phyloP scores from a whole-genome alignment of 2,888 invertebrate species.

The Slavum lentiscoides region DNA sequence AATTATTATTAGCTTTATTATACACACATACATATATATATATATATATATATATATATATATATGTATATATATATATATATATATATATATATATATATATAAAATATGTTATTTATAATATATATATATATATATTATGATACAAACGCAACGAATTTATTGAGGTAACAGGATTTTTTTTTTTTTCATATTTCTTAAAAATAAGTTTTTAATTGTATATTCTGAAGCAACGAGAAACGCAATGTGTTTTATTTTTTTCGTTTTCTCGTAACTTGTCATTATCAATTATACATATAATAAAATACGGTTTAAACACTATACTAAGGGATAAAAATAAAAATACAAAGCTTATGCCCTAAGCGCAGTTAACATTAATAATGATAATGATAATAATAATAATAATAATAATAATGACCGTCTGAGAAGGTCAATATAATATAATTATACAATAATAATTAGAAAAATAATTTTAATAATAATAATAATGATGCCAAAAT shows the following conservation, averaged over 20 bases:
- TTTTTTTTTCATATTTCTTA: slow-evolving; percentile 49
- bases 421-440: slow-evolving; percentile 17
- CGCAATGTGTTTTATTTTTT: slow-evolving; percentile 30
- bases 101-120: slow-evolving; percentile 11
- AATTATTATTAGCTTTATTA: slow-evolving; percentile 40
- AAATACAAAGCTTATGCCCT: slow-evolving; percentile 47
- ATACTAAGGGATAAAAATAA: slow-evolving; percentile 40
- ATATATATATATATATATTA: slow-evolving; percentile 38
- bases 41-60: slow-evolving; percentile 25
- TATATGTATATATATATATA: slow-evolving; percentile 35
- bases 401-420: neutral
- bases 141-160: slow-evolving; percentile 52
- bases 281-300: slow-evolving; percentile 25
- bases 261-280: slow-evolving; percentile 20
- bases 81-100: slow-evolving; percentile 16
- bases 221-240: slow-evolving; percentile 35
- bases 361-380: slow-evolving; percentile 30
- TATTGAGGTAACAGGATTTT: slow-evolving; percentile 52
- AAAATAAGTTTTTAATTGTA: slow-evolving; percentile 47
- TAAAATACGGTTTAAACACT: slow-evolving; percentile 27
- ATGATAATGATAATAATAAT: neutral
- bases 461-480: slow-evolving; percentile 21
- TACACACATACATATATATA: slow-evolving; percentile 31
- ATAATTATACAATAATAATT: slow-evolving; percentile 34
- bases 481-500: slow-evolving; percentile 41